Evolutionary conservation across 2,888 invertebrate genomes (phyloP).

Genomic region (Drosophila paracracens): DNA sequence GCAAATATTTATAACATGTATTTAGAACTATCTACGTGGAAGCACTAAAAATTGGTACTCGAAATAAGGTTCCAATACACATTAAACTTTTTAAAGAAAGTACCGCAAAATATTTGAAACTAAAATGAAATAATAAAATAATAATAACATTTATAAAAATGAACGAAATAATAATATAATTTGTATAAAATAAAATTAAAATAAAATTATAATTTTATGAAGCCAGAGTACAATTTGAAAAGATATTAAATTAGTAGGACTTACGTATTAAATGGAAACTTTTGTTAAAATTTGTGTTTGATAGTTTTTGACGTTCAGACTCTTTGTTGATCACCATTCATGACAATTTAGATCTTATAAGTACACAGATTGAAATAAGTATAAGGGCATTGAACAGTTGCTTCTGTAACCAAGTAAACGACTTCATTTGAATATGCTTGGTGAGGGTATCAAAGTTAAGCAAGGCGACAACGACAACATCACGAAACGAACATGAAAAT

Average conservation of each 20-base stretch:
- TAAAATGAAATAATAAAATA: neutral
- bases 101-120: neutral
- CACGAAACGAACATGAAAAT: conserved; percentile 76
- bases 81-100: neutral
- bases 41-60: too few species aligned
- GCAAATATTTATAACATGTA: too few species aligned
- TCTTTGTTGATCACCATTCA: neutral
- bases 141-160: neutral
- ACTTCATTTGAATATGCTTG: neutral
- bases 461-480: conserved; percentile 48
- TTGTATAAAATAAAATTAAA: neutral
- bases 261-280: neutral
- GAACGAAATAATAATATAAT: neutral
- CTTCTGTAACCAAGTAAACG: neutral
- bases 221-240: neutral
- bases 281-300: neutral
- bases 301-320: neutral
- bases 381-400: neutral
- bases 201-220: neutral
- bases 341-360: neutral
- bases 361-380: neutral
- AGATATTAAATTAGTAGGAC: neutral
- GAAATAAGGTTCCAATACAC: too few species aligned
- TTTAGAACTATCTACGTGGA: neutral
- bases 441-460: conserved; percentile 29